Base-by-base conservation (phyloP, 2,888 invertebrate species). In the Mythimna impura region DNA sequence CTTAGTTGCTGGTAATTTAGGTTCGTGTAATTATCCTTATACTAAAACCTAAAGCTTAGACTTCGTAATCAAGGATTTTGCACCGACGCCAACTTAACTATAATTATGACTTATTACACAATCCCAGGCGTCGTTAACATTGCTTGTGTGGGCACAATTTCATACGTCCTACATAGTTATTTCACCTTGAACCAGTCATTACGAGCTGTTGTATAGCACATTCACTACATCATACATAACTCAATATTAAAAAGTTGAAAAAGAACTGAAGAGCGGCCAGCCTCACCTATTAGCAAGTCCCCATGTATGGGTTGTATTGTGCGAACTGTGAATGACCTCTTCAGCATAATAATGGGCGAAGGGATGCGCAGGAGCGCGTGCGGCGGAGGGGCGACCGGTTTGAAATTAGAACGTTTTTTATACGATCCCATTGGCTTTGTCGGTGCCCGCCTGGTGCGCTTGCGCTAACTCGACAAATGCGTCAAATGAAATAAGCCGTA, bases 261-360 rank as follows among this genome's bases (percentile, higher is more conserved):
- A 88, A 88, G 90, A 87, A 88, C 86, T 90, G 81, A 86, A 88
- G 84, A 86, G 86, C 80, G 67, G 71, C 88, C 90, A 87, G 90
- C 88, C 91, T 92, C 89, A 87, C 91, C 93, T 93, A 94, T 94
- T 94, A 93, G 91, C 89, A 86, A 89, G 89, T 91, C 89, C 86
- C 88, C 84, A 89, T 93, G 91, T 91, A 91, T 92, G 91, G 90
- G 91, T 81, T 91, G 93, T 91, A 94, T 96, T 96, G 93, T 96
- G 95, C 95, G 93, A 95, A 94, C 95, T 95, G 95, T 96, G 96
- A 96, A 96, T 94, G 96, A 96, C 95, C 96, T 96, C 95, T 95
- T 95, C 94, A 93, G 94, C 93, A 95, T 94, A 95, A 95, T 94
- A 95, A 94, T 94, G 94, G 93, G 87, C 86, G 90, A 91, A 94